phyloP scores from a whole-genome alignment of 1,140 invertebrate genomes.

The Belonocnema kinseyi region DNA sequence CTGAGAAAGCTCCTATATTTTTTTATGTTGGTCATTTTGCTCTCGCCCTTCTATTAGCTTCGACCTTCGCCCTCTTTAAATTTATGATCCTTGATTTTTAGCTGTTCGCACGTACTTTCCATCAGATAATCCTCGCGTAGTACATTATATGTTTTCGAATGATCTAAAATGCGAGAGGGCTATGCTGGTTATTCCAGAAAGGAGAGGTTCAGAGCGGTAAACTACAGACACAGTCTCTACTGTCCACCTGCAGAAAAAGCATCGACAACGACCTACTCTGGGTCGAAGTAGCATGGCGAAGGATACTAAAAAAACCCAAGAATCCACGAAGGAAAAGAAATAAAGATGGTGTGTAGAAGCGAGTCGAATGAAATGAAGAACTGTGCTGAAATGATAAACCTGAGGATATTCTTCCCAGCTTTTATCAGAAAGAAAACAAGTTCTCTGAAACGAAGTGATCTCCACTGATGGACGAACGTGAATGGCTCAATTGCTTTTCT shows the following conservation, averaged over 20 bases:
- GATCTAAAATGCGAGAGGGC: neutral
- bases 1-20: neutral
- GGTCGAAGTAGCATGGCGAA: neutral
- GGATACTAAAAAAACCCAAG: conserved; percentile 1
- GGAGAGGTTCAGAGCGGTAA: neutral
- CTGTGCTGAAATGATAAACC: neutral
- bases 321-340: neutral
- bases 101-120: neutral
- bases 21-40: neutral
- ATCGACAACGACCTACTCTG: neutral
- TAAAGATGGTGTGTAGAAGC: too few relatives aligned
- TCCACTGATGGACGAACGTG: neutral
- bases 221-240: too few relatives aligned
- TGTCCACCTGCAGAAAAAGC: neutral
- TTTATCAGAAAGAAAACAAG: neutral
- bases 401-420: neutral
- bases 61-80: neutral
- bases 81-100: neutral
- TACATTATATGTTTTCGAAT: neutral
- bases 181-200: neutral
- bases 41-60: neutral
- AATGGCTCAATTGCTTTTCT: neutral
- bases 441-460: neutral
- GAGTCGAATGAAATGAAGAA: neutral
- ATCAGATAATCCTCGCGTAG: neutral